Percentiles rank a stretch among this genome's conserved stretches.
phyloP scores from a whole-genome alignment of 2,113 vertebrate species.

The Tupaia tana region DNA sequence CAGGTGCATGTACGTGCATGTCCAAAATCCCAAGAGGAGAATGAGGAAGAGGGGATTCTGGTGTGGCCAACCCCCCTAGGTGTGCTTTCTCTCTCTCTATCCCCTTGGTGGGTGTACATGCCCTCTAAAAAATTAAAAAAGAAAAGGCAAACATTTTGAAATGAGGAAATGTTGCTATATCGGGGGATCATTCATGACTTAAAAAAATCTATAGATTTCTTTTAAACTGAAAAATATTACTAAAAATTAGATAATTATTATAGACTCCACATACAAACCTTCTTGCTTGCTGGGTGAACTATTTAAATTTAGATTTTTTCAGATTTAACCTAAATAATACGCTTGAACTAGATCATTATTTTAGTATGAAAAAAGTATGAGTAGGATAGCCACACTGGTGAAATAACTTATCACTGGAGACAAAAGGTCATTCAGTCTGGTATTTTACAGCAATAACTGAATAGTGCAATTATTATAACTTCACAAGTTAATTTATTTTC shows the following conservation, averaged over 20 bases:
- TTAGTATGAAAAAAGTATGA: background rate
- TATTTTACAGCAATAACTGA: slow-evolving; percentile 11
- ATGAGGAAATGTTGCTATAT: background rate
- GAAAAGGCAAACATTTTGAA: slow-evolving; percentile 1
- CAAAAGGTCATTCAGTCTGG: slow-evolving; percentile 34
- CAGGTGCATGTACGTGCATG: no score
- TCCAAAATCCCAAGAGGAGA: no score
- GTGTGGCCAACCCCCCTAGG: no score
- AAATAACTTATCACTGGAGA: background rate
- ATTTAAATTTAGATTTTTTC: background rate
- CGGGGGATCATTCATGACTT: background rate
- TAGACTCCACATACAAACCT: background rate
- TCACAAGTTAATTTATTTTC: slow-evolving; percentile 10
- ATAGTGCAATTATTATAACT: slow-evolving; percentile 14
- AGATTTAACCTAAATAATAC: background rate
- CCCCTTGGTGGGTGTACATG: no score
- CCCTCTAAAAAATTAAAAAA: no score
- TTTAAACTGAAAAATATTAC: slow-evolving; percentile 32
- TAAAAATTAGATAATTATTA: slow-evolving; percentile 10
- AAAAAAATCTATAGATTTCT: background rate
- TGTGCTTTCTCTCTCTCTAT: no score
- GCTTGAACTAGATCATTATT: slow-evolving; percentile 6
- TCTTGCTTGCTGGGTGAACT: background rate
- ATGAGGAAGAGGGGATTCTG: no score
- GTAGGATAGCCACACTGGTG: background rate